Evolutionary conservation across 2,113 vertebrate species (phyloP).

Genomic region (Chiloscyllium plagiosum): DNA sequence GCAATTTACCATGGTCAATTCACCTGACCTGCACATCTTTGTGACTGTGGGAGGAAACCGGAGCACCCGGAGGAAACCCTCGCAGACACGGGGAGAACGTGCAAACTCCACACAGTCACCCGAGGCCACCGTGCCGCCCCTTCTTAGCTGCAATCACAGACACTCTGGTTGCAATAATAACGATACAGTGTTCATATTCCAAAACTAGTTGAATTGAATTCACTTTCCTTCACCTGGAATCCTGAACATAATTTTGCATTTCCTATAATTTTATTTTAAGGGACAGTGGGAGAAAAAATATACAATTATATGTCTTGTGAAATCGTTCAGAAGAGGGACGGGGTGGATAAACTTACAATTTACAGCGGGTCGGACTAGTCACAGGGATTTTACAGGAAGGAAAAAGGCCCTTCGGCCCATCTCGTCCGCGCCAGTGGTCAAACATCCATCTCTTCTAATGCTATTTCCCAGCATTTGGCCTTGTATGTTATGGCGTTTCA

Average conservation of each 20-base stretch:
- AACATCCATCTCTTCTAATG: no score
- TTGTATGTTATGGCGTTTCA: no score
- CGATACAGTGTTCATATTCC: background rate
- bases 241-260: background rate
- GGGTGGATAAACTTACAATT: background rate
- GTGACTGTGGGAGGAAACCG: no score
- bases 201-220: background rate
- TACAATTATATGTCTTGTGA: background rate
- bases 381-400: background rate
- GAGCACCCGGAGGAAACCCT: no score
- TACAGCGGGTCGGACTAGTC: no score
- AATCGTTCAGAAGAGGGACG: background rate
- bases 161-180: background rate
- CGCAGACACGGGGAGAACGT: no score
- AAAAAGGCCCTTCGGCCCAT: background rate
- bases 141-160: background rate
- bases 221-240: background rate
- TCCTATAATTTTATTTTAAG: background rate
- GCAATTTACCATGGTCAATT: no score
- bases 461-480: no score
- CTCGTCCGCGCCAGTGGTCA: no score
- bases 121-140: no score
- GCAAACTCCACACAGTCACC: background rate
- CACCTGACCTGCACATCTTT: no score
- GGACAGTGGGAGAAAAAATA: background rate